These are phyloP conservation scores for Zaprionus obscuricornis DNA, from an alignment of 2,888 invertebrate species.

Conservation along the genomic window DNA sequence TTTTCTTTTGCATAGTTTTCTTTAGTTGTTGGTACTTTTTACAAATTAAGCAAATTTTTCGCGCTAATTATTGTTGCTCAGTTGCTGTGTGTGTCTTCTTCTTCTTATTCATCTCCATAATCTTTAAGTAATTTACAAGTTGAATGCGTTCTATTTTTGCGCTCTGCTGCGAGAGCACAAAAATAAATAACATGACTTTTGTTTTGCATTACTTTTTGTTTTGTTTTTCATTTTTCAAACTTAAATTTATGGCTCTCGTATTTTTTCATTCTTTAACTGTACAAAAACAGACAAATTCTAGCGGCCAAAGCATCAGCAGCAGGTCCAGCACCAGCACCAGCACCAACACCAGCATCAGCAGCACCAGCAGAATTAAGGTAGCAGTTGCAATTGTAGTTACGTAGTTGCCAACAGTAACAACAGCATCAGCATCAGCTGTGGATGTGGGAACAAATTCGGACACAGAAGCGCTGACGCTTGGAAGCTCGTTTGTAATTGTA, in stretches of 20 bases:
- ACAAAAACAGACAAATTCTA: slow-evolving; percentile 71
- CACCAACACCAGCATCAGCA: slow-evolving; percentile 22
- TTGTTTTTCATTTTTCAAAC: slow-evolving; percentile 51
- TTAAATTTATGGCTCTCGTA: slow-evolving; percentile 73
- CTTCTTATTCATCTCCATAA: slow-evolving; percentile 26
- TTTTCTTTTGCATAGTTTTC: slow-evolving; percentile 62
- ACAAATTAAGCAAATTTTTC: slow-evolving; percentile 80
- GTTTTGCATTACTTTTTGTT: slow-evolving; percentile 44
- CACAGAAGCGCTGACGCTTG: slow-evolving; percentile 53
- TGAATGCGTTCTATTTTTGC: slow-evolving; percentile 52
- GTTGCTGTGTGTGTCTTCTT: slow-evolving; percentile 58
- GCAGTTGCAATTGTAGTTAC: slow-evolving; percentile 19
- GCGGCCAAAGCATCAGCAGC: slow-evolving; percentile 49
- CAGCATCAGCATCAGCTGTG: slow-evolving; percentile 23
- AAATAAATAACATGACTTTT: slow-evolving; percentile 64
- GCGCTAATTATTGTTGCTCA: slow-evolving; percentile 77
- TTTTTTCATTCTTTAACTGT: slow-evolving; percentile 58
- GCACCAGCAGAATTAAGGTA: slow-evolving; percentile 34
- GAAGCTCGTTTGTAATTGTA: slow-evolving; percentile 63
- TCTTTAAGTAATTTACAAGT: slow-evolving; percentile 70
- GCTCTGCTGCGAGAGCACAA: slow-evolving; percentile 41
- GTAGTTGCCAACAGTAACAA: slow-evolving; percentile 8
- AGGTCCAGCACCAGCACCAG: slow-evolving; percentile 16
- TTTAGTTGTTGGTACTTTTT: slow-evolving; percentile 79
- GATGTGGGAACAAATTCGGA: slow-evolving; percentile 20